Percentiles rank a stretch among this genome's conserved stretches.
Conservation (phyloP, 2,113 vertebrate genomes). For the Megatriorchis doriae region DNA sequence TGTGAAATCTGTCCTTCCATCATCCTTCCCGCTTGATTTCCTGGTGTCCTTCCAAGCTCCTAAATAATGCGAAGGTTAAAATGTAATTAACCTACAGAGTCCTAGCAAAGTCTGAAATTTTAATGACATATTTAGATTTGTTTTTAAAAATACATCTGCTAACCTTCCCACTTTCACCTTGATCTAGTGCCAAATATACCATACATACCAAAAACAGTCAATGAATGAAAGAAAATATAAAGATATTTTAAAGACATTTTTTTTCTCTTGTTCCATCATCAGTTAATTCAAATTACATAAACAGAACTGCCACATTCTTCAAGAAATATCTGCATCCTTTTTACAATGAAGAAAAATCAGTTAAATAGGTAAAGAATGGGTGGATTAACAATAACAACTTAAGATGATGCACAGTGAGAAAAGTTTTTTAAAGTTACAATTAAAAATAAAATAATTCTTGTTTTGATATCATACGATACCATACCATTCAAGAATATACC, state of each 20-base stretch:
- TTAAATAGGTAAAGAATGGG: neutral
- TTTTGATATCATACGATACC: neutral
- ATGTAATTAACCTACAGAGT: neutral
- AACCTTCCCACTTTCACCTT: neutral
- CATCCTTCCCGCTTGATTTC: constrained; percentile 71
- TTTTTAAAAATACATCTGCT: neutral
- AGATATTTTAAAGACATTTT: neutral
- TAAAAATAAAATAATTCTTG: neutral
- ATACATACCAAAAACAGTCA: neutral
- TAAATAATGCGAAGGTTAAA: constrained; percentile 56
- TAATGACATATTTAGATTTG: neutral
- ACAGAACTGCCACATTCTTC: neutral
- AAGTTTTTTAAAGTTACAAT: neutral
- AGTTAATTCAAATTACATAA: neutral
- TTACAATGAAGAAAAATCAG: neutral
- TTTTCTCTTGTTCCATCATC: neutral
- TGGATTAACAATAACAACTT: neutral
- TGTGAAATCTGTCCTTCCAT: constrained; percentile 72
- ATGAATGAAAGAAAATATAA: neutral
- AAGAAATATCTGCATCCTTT: neutral
- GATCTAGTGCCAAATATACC: neutral
- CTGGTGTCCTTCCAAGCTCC: constrained; percentile 77
- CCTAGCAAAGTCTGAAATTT: neutral
- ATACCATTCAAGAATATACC: neutral
- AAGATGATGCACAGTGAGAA: neutral